Evolutionary conservation across 2,113 vertebrate genomes (phyloP), one percentile per base, ranked within the genome.

Genomic region (Neoarius graeffei): DNA sequence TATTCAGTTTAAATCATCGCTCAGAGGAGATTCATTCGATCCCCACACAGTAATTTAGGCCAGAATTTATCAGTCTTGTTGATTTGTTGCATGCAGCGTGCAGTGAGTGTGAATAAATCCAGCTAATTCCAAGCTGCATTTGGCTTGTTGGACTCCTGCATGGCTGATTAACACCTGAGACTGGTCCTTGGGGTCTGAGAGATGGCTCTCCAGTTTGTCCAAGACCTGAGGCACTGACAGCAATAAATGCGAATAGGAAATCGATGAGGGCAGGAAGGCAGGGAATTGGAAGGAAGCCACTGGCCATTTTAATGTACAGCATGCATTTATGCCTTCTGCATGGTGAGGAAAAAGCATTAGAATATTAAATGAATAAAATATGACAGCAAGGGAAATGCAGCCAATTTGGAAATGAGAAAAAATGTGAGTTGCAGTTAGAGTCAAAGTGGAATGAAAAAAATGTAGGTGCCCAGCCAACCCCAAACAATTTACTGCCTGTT

Each of bases 361-460:
- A 89, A 91, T 89, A 91, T 91, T 89, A 89, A 89, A 90, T 90
- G 84, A 89, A 87, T 92, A 89, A 91, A 90, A 91, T 90, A 89
- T 91, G 87, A 89, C 74, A 85, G 66, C 57, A 1, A 67, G 60
- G 89, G 80, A 57, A 89, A 85, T 2, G 7, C 20, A 76, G 88
- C 85, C 87, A 83, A 27, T 57, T 60, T 81, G 64, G 60, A 87
- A 79, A 86, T 74, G 56, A 85, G 84, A 74, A 79, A 85, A 89
- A 90, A 83, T 82, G 77, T 87, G 50, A 87, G 59, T n/a, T 85
- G 71, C 80, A 88, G 19, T 73, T 19, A 25, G 71, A 71, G 90
- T 91, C 91, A 90, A 94, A 90, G 93, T 93, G 93, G 88, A 89
- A 93, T 92, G 89, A 93, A 94, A 94, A 94, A 94, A 94, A 93